Evolutionary conservation across 2,113 vertebrate species (phyloP).

Genomic region (Ahaetulla prasina): DNA sequence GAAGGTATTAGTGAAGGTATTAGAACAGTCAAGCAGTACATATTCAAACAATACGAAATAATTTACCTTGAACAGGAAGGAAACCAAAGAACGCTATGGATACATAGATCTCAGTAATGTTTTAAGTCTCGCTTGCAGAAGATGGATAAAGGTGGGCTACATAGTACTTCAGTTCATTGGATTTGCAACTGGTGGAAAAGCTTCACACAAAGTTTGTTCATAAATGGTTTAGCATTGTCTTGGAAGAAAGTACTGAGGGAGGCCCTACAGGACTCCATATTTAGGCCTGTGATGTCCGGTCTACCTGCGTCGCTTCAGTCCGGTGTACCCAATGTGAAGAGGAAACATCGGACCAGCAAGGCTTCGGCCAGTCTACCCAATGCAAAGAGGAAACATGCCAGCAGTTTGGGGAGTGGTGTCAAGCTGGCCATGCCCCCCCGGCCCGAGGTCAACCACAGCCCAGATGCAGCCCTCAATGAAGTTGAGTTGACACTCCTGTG

Average conservation of each 20-base stretch:
- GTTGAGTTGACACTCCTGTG: too few species aligned
- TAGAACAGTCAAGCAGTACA: background rate
- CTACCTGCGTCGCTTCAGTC: too few species aligned
- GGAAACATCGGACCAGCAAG: too few species aligned
- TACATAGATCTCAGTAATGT: background rate
- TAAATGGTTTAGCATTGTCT: background rate
- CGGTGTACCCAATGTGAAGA: too few species aligned
- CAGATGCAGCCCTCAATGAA: too few species aligned
- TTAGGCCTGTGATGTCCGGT: background rate
- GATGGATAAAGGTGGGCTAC: background rate
- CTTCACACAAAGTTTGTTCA: background rate
- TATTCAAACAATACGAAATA: background rate
- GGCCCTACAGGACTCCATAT: background rate
- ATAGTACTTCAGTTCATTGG: background rate
- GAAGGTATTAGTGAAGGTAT: background rate
- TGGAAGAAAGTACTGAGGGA: background rate
- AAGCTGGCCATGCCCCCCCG: too few species aligned
- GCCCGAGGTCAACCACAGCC: too few species aligned
- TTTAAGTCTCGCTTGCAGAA: background rate
- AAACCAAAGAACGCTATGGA: background rate
- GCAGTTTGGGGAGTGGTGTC: too few species aligned
- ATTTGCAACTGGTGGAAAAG: background rate
- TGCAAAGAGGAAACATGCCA: too few species aligned
- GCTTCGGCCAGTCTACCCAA: too few species aligned
- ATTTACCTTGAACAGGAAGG: background rate